Evolutionary conservation across 2,797 vertebrate genomes (phyloP).

Genomic region (Onychomys arenicola): DNA sequence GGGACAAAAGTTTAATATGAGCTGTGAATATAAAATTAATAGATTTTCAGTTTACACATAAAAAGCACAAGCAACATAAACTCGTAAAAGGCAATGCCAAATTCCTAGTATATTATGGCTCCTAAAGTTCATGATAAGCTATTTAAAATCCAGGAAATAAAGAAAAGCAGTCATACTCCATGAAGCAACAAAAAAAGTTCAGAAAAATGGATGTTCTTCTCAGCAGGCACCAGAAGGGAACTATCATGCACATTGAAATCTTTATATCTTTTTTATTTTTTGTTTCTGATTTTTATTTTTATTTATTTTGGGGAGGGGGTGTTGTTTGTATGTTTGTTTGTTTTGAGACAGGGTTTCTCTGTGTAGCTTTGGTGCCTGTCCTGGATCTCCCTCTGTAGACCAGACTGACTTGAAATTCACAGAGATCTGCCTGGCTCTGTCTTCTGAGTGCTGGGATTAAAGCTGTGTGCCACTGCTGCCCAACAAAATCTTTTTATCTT

Average conservation of each 20-base stretch:
- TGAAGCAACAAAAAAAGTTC: slow-evolving; percentile 36
- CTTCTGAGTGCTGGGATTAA: too few relatives aligned
- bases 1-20: neutral
- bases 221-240: neutral
- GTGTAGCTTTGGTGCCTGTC: too few relatives aligned
- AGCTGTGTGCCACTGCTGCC: too few relatives aligned
- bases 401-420: too few relatives aligned
- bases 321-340: too few relatives aligned
- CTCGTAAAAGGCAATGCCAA: neutral
- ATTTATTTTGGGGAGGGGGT: too few relatives aligned
- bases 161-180: neutral
- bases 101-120: slow-evolving; percentile 31
- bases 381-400: too few relatives aligned
- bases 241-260: slow-evolving; percentile 3
- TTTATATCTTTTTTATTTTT: neutral
- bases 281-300: too few relatives aligned
- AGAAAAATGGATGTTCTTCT: slow-evolving; percentile 30
- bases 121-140: slow-evolving; percentile 14
- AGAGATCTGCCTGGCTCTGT: too few relatives aligned
- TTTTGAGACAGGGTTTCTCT: too few relatives aligned
- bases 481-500: neutral
- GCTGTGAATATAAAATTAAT: slow-evolving; percentile 25
- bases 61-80: slow-evolving; percentile 46
- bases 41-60: slow-evolving; percentile 21
- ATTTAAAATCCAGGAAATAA: slow-evolving; percentile 41